Percentiles rank a stretch among this genome's conserved stretches.
phyloP scores from a whole-genome alignment of 2,888 invertebrate species.

The Zootermopsis nevadensis region DNA sequence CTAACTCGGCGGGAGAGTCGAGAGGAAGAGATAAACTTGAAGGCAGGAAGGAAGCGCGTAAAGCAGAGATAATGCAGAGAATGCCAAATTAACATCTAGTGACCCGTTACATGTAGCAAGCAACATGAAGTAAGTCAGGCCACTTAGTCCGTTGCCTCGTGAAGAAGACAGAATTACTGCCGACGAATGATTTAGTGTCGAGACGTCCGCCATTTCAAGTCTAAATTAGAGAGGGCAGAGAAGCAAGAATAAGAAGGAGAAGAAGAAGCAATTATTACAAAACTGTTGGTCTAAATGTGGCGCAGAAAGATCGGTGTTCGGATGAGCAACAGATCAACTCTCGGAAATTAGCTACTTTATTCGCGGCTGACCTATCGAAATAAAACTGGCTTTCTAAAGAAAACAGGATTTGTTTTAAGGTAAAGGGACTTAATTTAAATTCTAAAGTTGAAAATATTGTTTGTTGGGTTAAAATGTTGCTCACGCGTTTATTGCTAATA shows the following conservation, averaged over 20 bases:
- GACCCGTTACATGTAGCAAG: conserved; percentile 40
- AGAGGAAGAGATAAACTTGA: conserved; percentile 6
- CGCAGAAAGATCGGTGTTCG: background rate
- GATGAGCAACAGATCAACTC: too few species aligned
- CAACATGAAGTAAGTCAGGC: conserved; percentile 36
- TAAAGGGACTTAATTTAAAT: too few species aligned
- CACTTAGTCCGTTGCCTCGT: conserved; percentile 35
- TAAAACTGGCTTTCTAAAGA: too few species aligned
- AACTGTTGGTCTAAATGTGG: conserved; percentile 8
- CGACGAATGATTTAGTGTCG: conserved; percentile 35
- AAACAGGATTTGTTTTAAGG: too few species aligned
- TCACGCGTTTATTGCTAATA: too few species aligned
- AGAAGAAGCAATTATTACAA: background rate
- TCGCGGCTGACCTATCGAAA: too few species aligned
- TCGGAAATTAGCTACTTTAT: too few species aligned
- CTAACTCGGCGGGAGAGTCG: conserved; percentile 36
- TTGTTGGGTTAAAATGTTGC: too few species aligned
- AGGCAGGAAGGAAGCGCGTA: background rate
- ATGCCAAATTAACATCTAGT: conserved; percentile 42
- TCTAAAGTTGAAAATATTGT: too few species aligned
- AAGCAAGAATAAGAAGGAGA: background rate
- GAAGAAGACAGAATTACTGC: conserved; percentile 40
- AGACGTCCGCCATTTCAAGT: conserved; percentile 23
- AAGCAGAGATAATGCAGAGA: background rate
- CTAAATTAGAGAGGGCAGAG: conserved; percentile 19